Evolutionary conservation across 1,140 invertebrate species (phyloP).

Genomic region (Eupristina koningsbergeri): DNA sequence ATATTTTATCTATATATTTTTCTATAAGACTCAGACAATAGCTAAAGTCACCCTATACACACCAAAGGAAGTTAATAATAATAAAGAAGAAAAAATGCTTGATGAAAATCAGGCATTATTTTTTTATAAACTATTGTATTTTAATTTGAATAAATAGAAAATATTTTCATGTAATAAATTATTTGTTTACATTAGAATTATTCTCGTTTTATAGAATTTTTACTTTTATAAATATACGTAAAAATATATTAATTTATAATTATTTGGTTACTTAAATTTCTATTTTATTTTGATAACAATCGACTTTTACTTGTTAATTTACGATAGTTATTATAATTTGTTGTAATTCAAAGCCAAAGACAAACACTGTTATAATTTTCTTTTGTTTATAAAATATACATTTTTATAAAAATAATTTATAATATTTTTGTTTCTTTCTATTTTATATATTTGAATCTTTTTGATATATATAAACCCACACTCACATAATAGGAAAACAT

Average conservation of each 20-base stretch:
- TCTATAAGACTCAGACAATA: conserved; percentile 1
- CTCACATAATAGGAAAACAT: conserved; percentile 11
- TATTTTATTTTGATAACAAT: conserved; percentile 12
- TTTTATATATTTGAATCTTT: conserved; percentile 17
- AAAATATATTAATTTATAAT: background rate
- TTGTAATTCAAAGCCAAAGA: conserved; percentile 3
- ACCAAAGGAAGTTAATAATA: conserved; percentile 18
- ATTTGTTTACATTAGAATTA: background rate
- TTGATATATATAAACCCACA: background rate
- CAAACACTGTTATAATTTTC: background rate
- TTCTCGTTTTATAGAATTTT: background rate
- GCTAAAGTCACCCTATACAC: background rate
- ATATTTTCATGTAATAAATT: background rate
- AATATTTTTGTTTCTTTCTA: conserved; percentile 4
- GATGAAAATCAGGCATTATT: background rate
- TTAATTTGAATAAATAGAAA: background rate
- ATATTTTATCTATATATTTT: conserved; percentile 34
- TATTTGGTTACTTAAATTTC: background rate
- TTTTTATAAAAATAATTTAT: conserved; percentile 15
- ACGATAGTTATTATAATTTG: background rate
- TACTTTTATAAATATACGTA: conserved; percentile 16
- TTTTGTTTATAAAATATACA: background rate
- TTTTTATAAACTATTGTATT: conserved; percentile 4
- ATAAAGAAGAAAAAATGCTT: background rate
- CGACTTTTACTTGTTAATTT: background rate